Base-by-base conservation (phyloP, 2,888 invertebrate genomes). In the Drosophila leonis region DNA sequence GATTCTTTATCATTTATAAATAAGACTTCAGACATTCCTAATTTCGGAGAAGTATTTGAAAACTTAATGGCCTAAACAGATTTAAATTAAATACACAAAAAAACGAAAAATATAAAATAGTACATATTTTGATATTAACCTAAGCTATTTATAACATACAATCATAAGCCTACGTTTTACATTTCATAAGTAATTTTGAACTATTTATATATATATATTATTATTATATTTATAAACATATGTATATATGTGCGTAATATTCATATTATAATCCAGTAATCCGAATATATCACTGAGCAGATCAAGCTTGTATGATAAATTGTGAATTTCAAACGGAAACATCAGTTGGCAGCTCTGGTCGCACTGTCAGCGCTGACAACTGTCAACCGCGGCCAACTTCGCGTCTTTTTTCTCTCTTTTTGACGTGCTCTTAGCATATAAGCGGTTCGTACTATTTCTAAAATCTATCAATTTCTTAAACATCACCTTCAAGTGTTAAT, bases 361-460 rank as follows among this genome's bases (percentile, higher is more conserved):
- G 12, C 13, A 35, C 33, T 80, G 61, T 37, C 78, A 69, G n/a
- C 59, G n/a, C 56, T 54, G 68, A 54, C 55, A 69, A 61, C 9
- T 68, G 59, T 49, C 63, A 74, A 83, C 57, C 67, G 80, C 78
- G 49, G 65, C 91, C 85, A 90, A 92, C 91, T 92, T 92, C 88
- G 61, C 65, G 56, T 61, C 75, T 65, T 67, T 78, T 80, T 80
- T 86, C 91, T 90, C 91, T 92, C 91, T 92, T 91, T 92, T 92
- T 92, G 90, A 91, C 90, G 90, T 91, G 91, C 90, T 87, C 88
- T 83, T 87, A 83, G 83, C 83, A 82, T 80, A 86, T 82, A 83
- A 90, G 87, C 83, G 90, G 91, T 91, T 83, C 85, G 92, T 91
- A 85, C 79, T 78, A 61, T 77, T 70, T 31, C 13, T 37, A 56